Evolutionary conservation across 2,113 vertebrate genomes (phyloP).

Genomic region (Thermophis baileyi): DNA sequence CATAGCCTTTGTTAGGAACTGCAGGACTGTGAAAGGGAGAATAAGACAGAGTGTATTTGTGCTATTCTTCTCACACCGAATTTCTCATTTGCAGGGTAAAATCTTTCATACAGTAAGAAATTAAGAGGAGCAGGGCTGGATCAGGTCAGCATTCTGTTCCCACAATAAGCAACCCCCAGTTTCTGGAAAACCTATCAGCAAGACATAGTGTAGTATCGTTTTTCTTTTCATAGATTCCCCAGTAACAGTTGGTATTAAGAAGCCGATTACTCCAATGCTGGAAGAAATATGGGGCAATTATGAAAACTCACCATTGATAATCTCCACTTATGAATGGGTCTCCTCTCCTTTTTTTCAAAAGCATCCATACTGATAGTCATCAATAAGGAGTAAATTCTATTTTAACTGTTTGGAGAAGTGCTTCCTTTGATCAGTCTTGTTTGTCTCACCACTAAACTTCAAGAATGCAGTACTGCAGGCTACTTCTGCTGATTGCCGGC

Average conservation of each 20-base stretch:
- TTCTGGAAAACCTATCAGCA: neutral
- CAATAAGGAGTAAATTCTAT: neutral
- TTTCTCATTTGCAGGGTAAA: neutral
- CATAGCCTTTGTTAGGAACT: neutral
- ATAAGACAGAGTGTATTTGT: constrained; percentile 17
- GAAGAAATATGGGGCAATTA: neutral
- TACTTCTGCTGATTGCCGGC: no score
- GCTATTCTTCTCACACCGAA: neutral
- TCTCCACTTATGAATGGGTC: neutral
- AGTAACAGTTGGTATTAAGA: neutral
- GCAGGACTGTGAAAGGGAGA: constrained; percentile 5
- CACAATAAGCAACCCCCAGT: neutral
- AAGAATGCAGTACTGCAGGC: neutral
- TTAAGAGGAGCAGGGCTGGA: neutral
- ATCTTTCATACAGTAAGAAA: neutral
- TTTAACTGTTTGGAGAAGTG: neutral
- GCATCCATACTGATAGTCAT: neutral
- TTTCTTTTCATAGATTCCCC: neutral
- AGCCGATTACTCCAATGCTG: neutral
- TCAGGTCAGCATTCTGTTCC: neutral
- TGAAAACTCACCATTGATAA: neutral
- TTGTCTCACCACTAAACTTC: neutral
- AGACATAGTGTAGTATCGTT: neutral
- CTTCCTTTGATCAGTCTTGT: neutral
- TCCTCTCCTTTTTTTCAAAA: neutral